A percentile compares a stretch with the other conserved stretches of the same genome.
phyloP scores from a whole-genome alignment of 2,113 vertebrate species.

The Platysteira castanea region DNA sequence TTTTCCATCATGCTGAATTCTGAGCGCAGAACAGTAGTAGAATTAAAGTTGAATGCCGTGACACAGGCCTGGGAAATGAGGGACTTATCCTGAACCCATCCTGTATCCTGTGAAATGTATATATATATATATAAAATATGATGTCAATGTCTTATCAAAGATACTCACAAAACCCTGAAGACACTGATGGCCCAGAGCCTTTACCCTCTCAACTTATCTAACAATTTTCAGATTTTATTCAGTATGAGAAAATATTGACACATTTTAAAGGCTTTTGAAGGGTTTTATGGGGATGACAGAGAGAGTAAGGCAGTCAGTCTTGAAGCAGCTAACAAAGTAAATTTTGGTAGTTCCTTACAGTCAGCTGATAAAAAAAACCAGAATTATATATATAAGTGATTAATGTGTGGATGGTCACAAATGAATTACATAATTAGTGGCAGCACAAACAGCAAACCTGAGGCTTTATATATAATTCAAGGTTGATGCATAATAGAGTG shows the following conservation, averaged over 20 bases:
- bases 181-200: not conserved
- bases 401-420: not conserved
- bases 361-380: not conserved
- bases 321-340: not conserved
- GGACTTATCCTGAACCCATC: not conserved
- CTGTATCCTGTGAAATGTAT: not conserved
- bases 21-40: not conserved
- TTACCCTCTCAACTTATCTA: not conserved
- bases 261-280: not conserved
- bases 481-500: not conserved
- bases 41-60: not conserved
- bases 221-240: not conserved
- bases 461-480: not conserved
- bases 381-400: not conserved
- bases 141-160: not conserved
- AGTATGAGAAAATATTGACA: not conserved
- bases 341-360: not conserved
- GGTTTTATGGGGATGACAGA: not conserved
- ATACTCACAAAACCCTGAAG: not conserved
- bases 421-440: not conserved
- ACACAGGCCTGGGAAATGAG: not conserved
- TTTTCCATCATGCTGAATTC: not conserved
- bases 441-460: not conserved
- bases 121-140: not conserved
- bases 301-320: not conserved